Percentiles rank a stretch among this genome's conserved stretches.
Evolutionary conservation across 2,797 vertebrate genomes (phyloP).

Genomic region (Onychomys leucogaster): DNA sequence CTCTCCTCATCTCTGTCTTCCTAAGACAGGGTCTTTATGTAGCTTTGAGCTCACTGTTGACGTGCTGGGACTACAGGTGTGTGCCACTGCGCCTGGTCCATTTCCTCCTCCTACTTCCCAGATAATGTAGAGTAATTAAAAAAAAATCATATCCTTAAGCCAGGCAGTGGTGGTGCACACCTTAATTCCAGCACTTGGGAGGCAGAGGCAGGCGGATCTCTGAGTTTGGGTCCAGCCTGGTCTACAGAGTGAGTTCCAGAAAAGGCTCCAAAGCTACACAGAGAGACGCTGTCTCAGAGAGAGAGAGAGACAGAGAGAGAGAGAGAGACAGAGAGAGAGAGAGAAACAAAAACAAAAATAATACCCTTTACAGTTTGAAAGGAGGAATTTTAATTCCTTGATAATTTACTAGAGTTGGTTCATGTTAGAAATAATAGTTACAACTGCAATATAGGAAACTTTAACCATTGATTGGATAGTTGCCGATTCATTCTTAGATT

Average conservation of each 20-base stretch:
- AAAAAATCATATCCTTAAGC: no score
- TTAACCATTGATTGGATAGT: not conserved
- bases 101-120: conserved; percentile 44
- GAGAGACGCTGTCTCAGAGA: no score
- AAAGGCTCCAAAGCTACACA: no score
- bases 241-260: no score
- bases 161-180: no score
- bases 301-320: no score
- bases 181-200: no score
- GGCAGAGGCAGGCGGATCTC: no score
- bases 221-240: no score
- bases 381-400: conserved; percentile 55
- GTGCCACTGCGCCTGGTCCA: not conserved
- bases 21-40: not conserved
- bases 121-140: not conserved
- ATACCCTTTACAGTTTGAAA: conserved; percentile 43
- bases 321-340: no score
- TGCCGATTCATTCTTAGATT: conserved; percentile 44
- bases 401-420: conserved; percentile 37
- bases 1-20: not conserved
- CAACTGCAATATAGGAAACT: not conserved
- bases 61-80: not conserved
- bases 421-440: conserved; percentile 32
- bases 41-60: no score
- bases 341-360: no score